Base-by-base conservation (phyloP, 2,888 invertebrate species). In the Drosophila ustulata region DNA sequence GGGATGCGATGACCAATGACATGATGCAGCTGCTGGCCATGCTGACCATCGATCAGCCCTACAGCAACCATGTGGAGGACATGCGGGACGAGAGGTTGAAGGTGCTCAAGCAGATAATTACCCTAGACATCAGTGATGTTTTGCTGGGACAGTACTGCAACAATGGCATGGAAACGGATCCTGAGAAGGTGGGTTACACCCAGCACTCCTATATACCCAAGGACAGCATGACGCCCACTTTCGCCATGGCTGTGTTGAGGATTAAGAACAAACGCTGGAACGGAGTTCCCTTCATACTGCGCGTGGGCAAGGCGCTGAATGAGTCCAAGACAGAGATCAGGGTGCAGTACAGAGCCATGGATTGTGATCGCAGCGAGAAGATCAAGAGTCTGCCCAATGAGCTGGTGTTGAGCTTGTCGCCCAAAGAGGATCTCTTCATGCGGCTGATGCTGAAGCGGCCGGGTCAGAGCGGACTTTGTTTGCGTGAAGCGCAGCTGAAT, bases 171-270 rank as follows among this genome's bases (percentile, higher is more conserved):
- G 84, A 85, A 23, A 46, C 23, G 0, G 85, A 85, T 46, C 71
- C 82, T 3, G 39, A 8, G 1, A 84, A 79, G 57, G 70, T 84
- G 13, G 89, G 84, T 37, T 85, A 79, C 32, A 57, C 71, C 3
- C 82, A 85, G 45, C 89, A 85, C 43, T 45, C 65, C 18, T 87
- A 84, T 34, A 75, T 85, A 51, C 88, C 89, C 46, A 79, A 73
- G 6, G 69, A 83, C 9, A 89, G 89, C 0, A 4, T 69, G 6
- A 84, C 84, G 4, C 77, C 84, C n/a, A 85, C 84, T 4, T 85
- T 62, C 37, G 84, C 89, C 7, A 28, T 81, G 71, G 77, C 34
- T 1, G 77, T 87, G 9, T 46, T 85, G 18, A 25, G 37, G n/a
- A 56, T 85, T 11, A 75, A 67, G 3, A 87, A 28, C 46, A 74